Conservation (phyloP, 2,888 invertebrate genomes). For the Pyrocoelia pectoralis region DNA sequence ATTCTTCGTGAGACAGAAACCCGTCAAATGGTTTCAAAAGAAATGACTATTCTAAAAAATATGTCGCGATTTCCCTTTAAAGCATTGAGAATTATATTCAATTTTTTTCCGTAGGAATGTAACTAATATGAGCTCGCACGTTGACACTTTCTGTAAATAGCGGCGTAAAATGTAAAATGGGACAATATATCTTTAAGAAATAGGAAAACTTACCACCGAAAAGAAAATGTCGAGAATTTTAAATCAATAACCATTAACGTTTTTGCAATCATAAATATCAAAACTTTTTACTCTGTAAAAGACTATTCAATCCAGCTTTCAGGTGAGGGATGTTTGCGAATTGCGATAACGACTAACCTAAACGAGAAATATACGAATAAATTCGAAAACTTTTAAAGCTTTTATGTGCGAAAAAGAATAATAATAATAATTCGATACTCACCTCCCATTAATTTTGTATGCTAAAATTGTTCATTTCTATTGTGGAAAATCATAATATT, state of each 20-base stretch:
- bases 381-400: not conserved
- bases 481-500: constrained; percentile 20
- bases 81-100: too few relatives aligned
- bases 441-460: not conserved
- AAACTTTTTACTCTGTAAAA: constrained; percentile 6
- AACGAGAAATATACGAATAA: not conserved
- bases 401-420: not conserved
- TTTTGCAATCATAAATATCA: constrained; percentile 7
- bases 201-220: not conserved
- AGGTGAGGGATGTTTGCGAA: constrained; percentile 7
- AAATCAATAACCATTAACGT: constrained; percentile 7
- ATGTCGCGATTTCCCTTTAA: too few relatives aligned
- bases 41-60: too few relatives aligned
- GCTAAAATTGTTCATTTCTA: not conserved
- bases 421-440: not conserved
- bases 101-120: too few relatives aligned
- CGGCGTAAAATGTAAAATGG: constrained; percentile 1
- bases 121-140: too few relatives aligned
- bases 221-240: not conserved
- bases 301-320: constrained; percentile 2
- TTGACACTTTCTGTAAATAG: too few relatives aligned
- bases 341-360: not conserved
- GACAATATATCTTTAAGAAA: constrained; percentile 1
- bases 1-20: too few relatives aligned
- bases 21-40: too few relatives aligned